Evolutionary conservation across 1,140 invertebrate genomes (phyloP), one percentile per base, ranked within the genome.

Genomic region (Plodia interpunctella): DNA sequence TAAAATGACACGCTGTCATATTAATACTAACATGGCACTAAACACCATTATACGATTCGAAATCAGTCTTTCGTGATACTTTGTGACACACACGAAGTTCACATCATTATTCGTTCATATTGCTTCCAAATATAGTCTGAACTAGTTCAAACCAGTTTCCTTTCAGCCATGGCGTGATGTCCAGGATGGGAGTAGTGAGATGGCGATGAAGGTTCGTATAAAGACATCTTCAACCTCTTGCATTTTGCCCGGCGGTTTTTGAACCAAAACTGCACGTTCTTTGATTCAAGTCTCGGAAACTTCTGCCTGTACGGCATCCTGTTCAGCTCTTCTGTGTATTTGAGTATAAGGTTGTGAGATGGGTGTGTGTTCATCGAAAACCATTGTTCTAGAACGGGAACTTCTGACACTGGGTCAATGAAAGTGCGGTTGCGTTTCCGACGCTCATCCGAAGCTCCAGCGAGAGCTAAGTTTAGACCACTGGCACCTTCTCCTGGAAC

Each of bases 261-360:
- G 86, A 97, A 97, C 96, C 96, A 97, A 82, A 99, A 98, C 88
- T 99, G 98, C 55, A 99, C 97, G 82, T 99, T 99, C 90, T 99
- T 99, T 15, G 98, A 97, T 86, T 99, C 98, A 21, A 99, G 91
- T 19, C 97, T 93, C 0, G 98, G 98, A 87, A 99, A 99, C 86
- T 99, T 98, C 83, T 98, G 97, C 70, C 98, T 92, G 83, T 98
- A 97, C 21, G 96, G 96, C 94, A 98, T 98, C 55, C 94, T 92
- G 82, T 99, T 99, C 63, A 99, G 90, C 76, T 98, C 97, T 74
- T 98, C 97, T 1, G 98, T 99, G 84, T 98, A 99, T 83, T 98
- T 98, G 55, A 98, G 92, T 71, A 99, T 99, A 72, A 98, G 92
- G 90, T 97, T 97, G 82, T 98, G 97, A 67, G 97, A 98, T 44